Evolutionary conservation across 2,888 invertebrate genomes (phyloP).

Genomic region (Nebria salina): DNA sequence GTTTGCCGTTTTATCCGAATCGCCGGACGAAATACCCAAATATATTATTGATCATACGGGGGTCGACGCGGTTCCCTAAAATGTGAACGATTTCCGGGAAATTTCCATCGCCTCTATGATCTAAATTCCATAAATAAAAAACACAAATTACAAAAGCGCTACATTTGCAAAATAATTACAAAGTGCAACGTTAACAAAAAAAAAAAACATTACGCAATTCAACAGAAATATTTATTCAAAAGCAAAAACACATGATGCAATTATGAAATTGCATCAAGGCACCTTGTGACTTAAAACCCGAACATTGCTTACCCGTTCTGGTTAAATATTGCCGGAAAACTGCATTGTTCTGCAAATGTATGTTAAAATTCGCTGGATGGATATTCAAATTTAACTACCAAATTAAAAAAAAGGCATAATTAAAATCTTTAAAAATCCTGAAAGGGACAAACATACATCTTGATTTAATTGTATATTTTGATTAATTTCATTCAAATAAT

Average conservation of each 20-base stretch:
- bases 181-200: too few relatives aligned
- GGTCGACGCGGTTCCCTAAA: not conserved
- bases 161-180: too few relatives aligned
- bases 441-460: not conserved
- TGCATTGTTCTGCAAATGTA: not conserved
- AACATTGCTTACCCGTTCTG: not conserved
- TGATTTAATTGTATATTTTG: not conserved
- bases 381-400: not conserved
- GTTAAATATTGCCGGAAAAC: not conserved
- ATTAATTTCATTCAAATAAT: not conserved
- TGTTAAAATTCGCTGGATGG: not conserved
- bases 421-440: too few relatives aligned
- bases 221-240: too few relatives aligned
- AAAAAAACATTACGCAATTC: too few relatives aligned
- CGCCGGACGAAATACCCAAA: constrained; percentile 12
- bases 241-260: too few relatives aligned
- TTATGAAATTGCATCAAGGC: too few relatives aligned
- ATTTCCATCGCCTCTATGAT: constrained; percentile 2
- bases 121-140: not conserved
- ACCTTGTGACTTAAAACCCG: too few relatives aligned
- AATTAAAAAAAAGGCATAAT: not conserved
- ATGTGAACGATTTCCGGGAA: constrained; percentile 28
- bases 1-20: not conserved
- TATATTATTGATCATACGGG: constrained; percentile 19
- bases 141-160: too few relatives aligned